Base-by-base conservation (phyloP, 2,888 invertebrate genomes). In the Patella caerulea region DNA sequence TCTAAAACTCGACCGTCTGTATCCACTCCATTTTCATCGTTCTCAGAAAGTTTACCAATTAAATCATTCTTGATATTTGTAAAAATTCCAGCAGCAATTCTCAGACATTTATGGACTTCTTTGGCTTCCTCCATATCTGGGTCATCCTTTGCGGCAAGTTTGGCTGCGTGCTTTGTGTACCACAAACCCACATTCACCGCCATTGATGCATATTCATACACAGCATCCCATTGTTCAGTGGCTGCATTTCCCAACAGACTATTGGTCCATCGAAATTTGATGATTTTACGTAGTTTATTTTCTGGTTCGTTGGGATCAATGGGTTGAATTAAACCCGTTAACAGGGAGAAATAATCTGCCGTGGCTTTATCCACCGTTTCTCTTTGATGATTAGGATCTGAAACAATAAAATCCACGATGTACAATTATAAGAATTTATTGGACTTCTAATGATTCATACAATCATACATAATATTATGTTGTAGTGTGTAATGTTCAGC, bases 111-210 rank as follows among this genome's bases (percentile, higher is more conserved):
- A 84, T 94, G 94, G 12, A 94, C 93, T 84, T 93, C 93, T 88
- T 94, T 94, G 1, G 94, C 94, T 87, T 94, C 94, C 52, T 93
- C 93, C 93, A 94, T 94, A 56, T 90, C 87, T 9, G 92, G 91
- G 77, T 93, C 92, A 81, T 93, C 93, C 84, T 93, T 93, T 2
- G 94, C 94, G 65, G 94, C 94, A 70, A 94, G 90, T 91, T 93
- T 93, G 15, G 94, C 93, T 12, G 94, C 94, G 90, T 94, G 94
- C 87, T 94, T 94, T 90, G 94, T 94, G 83, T 93, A 93, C 94
- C 94, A 94, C 74, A 94, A 89, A 1, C 93, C 94, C 83, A 94
- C 90, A 86, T 94, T 94, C 77, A 94, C 91, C 71, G 93, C 92
- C 89, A 94, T 93, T 73, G 93, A 93, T 72, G 93, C 92, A 74